These are phyloP conservation scores for Macrocentrus cingulum DNA, from an alignment of 1,140 invertebrate genomes.

Conservation along the genomic window DNA sequence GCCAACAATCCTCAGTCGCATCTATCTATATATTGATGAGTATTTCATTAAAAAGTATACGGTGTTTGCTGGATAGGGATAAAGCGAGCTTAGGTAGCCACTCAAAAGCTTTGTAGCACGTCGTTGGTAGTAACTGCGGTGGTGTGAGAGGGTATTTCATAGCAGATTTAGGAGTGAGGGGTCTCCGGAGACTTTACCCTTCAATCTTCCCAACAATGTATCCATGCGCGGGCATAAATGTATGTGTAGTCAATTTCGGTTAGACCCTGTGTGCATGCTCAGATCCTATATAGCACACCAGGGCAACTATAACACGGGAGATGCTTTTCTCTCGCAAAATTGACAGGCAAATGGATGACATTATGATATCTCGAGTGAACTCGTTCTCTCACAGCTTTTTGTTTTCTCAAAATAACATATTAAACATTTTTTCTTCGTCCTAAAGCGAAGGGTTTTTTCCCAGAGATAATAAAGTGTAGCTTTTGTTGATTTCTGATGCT, in stretches of 20 bases:
- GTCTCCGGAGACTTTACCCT: background rate
- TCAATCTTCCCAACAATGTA: background rate
- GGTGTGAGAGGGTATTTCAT: background rate
- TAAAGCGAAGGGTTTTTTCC: too few species aligned
- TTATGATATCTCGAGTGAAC: conserved; percentile 12
- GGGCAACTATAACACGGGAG: background rate
- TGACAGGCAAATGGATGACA: conserved; percentile 30
- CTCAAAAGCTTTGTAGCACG: background rate
- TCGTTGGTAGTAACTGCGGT: background rate
- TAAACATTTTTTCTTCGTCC: too few species aligned
- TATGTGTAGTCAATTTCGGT: conserved; percentile 20
- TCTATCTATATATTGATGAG: too few species aligned
- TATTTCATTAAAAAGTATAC: too few species aligned
- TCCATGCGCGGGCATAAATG: background rate
- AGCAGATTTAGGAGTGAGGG: background rate
- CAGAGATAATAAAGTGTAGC: too few species aligned
- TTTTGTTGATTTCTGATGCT: too few species aligned
- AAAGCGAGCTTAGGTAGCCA: too few species aligned
- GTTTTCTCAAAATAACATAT: background rate
- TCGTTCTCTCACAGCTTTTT: conserved; percentile 6
- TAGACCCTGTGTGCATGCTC: too few species aligned
- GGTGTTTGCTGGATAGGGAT: too few species aligned
- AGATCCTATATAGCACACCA: background rate
- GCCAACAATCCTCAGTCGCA: too few species aligned
- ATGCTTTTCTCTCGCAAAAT: conserved; percentile 29